phyloP scores from a whole-genome alignment of 2,888 invertebrate genomes.

The Pasiphila rectangulata region DNA sequence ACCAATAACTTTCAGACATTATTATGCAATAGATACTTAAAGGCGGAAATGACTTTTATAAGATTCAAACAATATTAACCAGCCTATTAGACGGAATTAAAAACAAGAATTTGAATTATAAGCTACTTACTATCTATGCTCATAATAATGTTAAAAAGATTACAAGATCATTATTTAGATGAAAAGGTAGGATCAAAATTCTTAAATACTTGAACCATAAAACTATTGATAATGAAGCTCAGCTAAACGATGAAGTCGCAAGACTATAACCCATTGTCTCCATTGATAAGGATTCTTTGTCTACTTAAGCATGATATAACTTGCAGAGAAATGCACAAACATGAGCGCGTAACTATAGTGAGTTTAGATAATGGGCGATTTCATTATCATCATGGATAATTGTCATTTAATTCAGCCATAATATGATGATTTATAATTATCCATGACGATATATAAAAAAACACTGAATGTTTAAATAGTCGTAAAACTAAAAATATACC shows the following conservation, averaged over 20 bases:
- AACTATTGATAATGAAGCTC: not conserved
- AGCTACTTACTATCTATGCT: not conserved
- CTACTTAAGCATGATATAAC: not conserved
- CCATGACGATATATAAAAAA: not conserved
- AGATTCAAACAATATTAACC: not conserved
- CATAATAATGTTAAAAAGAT: not conserved
- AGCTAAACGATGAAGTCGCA: not conserved
- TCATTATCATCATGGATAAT: too few relatives aligned
- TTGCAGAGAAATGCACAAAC: not conserved
- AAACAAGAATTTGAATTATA: not conserved
- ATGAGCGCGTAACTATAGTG: not conserved
- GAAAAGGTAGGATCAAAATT: too few relatives aligned
- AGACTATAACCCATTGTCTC: not conserved
- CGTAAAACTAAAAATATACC: conserved; percentile 11
- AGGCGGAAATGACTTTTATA: conserved; percentile 13
- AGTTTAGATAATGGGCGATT: too few relatives aligned
- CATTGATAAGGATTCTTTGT: not conserved
- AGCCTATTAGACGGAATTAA: not conserved
- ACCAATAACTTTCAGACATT: conserved; percentile 2
- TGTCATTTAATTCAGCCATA: too few relatives aligned
- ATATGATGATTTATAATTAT: too few relatives aligned
- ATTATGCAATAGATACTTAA: conserved; percentile 17
- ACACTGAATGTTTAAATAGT: conserved; percentile 8
- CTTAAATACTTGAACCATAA: too few relatives aligned
- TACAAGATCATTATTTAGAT: too few relatives aligned